Conservation (phyloP, 2,888 invertebrate species). For the Eupithecia pulchellata region DNA sequence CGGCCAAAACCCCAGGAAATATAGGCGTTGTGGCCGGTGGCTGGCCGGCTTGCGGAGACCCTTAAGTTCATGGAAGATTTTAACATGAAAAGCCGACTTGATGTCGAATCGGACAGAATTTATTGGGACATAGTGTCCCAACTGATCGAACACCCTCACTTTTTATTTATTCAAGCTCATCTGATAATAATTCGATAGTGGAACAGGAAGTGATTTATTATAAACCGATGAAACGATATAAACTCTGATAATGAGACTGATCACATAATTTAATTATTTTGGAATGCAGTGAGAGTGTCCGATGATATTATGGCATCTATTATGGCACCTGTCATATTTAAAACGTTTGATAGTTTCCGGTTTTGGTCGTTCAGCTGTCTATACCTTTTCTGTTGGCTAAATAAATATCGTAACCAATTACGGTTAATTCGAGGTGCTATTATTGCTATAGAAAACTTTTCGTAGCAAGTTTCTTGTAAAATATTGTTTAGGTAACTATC, state of each 20-base stretch:
- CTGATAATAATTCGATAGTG: slow-evolving; percentile 63
- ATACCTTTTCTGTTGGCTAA: not conserved
- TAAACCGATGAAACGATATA: slow-evolving; percentile 71
- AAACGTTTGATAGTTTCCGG: slow-evolving; percentile 27
- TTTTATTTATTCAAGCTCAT: slow-evolving; percentile 41
- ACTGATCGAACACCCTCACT: slow-evolving; percentile 14
- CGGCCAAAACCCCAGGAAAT: no score
- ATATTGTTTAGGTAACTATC: not conserved
- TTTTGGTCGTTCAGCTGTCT: slow-evolving; percentile 41
- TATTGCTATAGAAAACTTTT: no score
- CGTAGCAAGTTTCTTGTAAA: no score
- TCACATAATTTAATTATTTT: slow-evolving; percentile 50
- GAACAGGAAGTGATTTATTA: slow-evolving; percentile 79
- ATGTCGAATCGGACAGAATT: no score
- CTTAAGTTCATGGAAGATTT: not conserved
- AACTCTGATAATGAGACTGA: slow-evolving; percentile 52
- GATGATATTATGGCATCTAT: slow-evolving; percentile 50
- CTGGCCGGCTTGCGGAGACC: no score
- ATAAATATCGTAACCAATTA: no score
- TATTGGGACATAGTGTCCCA: no score
- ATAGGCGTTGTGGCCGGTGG: no score
- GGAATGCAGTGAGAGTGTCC: slow-evolving; percentile 49
- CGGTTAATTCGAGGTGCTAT: no score
- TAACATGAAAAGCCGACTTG: not conserved
- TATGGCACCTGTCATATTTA: slow-evolving; percentile 36